These are phyloP conservation scores for Caenorhabditis virilis DNA, from an alignment of 2,888 invertebrate species.

Conservation along the genomic window DNA sequence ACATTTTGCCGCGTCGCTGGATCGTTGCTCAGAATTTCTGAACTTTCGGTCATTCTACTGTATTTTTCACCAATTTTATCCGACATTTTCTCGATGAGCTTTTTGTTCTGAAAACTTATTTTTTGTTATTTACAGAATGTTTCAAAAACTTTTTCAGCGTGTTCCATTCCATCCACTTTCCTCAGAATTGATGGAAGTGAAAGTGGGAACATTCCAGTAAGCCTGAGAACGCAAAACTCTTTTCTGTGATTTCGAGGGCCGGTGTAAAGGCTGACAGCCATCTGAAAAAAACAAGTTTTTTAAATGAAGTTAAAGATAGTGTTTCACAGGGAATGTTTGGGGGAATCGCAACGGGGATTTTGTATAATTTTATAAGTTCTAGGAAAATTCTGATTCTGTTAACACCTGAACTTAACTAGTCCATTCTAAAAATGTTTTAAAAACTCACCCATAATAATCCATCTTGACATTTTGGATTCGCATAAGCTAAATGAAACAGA, in stretches of 20 bases:
- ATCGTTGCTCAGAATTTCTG: slow-evolving; percentile 23
- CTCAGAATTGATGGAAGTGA: slow-evolving; percentile 42
- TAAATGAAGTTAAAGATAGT: too few relatives aligned
- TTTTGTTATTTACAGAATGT: background rate
- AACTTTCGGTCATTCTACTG: slow-evolving; percentile 11
- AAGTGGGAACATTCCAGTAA: slow-evolving; percentile 43
- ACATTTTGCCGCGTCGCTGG: slow-evolving; percentile 28
- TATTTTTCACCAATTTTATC: slow-evolving; percentile 32
- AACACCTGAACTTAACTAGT: too few relatives aligned
- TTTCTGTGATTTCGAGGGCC: slow-evolving; percentile 42
- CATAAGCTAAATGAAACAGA: slow-evolving; percentile 43
- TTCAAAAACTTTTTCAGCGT: slow-evolving; percentile 25
- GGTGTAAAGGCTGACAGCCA: slow-evolving; percentile 26
- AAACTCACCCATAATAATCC: slow-evolving; percentile 7
- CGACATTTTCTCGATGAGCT: slow-evolving; percentile 29
- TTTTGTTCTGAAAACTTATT: slow-evolving; percentile 24
- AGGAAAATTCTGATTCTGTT: too few relatives aligned
- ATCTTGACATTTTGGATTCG: slow-evolving; percentile 29
- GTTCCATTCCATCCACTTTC: slow-evolving; percentile 41
- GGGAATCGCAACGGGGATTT: too few relatives aligned
- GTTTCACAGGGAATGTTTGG: too few relatives aligned
- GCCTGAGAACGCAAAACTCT: slow-evolving; percentile 42
- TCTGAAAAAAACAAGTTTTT: too few relatives aligned
- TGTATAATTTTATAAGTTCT: too few relatives aligned
- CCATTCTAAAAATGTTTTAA: too few relatives aligned